Evolutionary conservation across 2,888 invertebrate species (phyloP), one percentile per base, ranked within the genome.

Genomic region (Meiosimyza platycephala): DNA sequence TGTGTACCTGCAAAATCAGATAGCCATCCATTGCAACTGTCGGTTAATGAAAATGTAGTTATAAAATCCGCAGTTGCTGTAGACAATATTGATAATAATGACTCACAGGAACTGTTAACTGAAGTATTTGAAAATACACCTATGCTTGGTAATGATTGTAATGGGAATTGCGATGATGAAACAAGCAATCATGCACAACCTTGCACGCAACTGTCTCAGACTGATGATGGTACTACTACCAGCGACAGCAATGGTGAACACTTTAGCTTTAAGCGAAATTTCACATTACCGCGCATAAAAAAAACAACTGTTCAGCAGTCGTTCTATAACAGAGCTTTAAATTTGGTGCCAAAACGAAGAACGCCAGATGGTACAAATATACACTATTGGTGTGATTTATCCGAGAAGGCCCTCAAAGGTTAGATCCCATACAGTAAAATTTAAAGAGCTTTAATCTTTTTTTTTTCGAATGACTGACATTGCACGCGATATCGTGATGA

Each of bases 381-480:
- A 85, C 94, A 93, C 90, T 95, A 95, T 89, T 94, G 95, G 94
- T 95, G 95, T 89, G 94, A 95, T 89, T 87, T 93, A 87, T 92
- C 93, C 80, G 90, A 89, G 82, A 89, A 88, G 80, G 85, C 87
- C 69, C 84, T 85, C 72, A 86, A 89, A 88, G 91, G 91, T 91
- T 76, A 71, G 55, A 22, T 57, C 22, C 57, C 12, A 12, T 16
- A n/a, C 15, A 54, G 13, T 18, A 54, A 54, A 12, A 54, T 16
- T n/a, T 9, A 54, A 54, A 54, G 54, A 54, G 16, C 54, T 54
- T 16, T 54, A 54, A 54, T 9, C 4, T 40, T 40, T 40, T 40
- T 40, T 28, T 28, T 28, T 28, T 22, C 22, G 22, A 22, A 4
- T 28, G 28, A 28, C 28, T 3, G 0, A 22, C 2, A 22, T 28